A percentile compares a stretch with the other conserved stretches of the same genome.
Conservation (phyloP, 2,888 invertebrate genomes). For the Eucriotettix oculatus region DNA sequence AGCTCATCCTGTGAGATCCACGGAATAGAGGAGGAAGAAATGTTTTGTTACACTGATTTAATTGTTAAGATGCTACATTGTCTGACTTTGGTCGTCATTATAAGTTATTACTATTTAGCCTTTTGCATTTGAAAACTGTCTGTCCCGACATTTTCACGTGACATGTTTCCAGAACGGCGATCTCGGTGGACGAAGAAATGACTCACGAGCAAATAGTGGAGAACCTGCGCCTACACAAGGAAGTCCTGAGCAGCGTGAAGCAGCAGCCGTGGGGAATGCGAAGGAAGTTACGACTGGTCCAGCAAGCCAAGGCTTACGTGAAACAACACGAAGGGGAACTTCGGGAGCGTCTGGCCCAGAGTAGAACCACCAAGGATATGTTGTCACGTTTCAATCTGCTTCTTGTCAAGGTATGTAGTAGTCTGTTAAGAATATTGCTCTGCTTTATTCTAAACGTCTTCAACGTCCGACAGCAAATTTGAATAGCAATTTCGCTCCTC, state of each 20-base stretch:
- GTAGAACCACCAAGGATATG: conserved; percentile 68
- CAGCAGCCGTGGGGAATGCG: conserved; percentile 72
- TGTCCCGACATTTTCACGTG: too few species aligned
- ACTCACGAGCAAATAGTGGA: conserved; percentile 80
- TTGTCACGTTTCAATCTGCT: conserved; percentile 70
- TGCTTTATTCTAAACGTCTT: too few species aligned
- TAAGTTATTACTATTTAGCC: too few species aligned
- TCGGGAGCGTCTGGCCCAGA: conserved; percentile 77
- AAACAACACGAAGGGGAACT: conserved; percentile 79
- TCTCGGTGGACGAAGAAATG: conserved; percentile 56
- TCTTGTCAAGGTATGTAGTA: conserved; percentile 50
- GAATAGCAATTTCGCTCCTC: too few species aligned
- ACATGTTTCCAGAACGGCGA: conserved; percentile 41
- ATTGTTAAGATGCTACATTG: too few species aligned
- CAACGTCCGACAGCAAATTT: too few species aligned
- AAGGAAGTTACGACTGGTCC: conserved; percentile 63
- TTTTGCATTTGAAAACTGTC: too few species aligned
- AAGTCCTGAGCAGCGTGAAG: conserved; percentile 73
- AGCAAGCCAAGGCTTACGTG: conserved; percentile 72
- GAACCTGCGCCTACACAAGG: conserved; percentile 79
- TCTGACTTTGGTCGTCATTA: too few species aligned
- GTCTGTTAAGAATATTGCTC: too few species aligned
- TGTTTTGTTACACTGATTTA: too few species aligned
- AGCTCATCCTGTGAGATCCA: too few species aligned
- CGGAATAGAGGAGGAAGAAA: too few species aligned